A percentile compares a stretch with the other conserved stretches of the same genome.
Evolutionary conservation across 2,797 vertebrate genomes (phyloP).

Genomic region (Meriones psammophilus): DNA sequence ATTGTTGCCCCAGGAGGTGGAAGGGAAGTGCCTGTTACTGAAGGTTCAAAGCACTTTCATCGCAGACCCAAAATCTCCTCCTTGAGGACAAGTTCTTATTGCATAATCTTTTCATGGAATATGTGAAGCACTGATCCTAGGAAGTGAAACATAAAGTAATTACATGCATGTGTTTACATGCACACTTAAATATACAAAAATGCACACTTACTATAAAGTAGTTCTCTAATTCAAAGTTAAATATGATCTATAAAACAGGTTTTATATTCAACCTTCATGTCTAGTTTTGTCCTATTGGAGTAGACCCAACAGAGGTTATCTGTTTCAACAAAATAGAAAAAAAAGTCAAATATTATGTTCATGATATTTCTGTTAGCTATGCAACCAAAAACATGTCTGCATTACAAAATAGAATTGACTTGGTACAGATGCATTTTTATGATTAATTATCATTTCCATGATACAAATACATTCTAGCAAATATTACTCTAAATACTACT

Average conservation of each 20-base stretch:
- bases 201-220: neutral
- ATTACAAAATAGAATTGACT: neutral
- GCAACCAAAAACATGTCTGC: neutral
- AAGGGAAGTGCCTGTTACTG: neutral
- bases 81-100: neutral
- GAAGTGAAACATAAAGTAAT: neutral
- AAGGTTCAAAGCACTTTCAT: neutral
- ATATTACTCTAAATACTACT: neutral
- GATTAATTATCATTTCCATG: neutral
- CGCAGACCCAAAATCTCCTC: neutral
- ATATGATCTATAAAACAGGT: neutral
- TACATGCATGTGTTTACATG: neutral
- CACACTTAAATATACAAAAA: neutral
- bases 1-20: neutral
- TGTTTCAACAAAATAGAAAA: neutral
- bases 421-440: neutral
- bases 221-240: neutral
- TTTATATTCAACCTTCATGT: neutral
- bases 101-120: neutral
- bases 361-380: neutral
- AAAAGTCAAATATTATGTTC: neutral
- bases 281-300: neutral
- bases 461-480: neutral
- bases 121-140: neutral
- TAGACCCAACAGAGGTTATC: neutral